Base-by-base conservation (phyloP, 2,888 invertebrate genomes). In the Girardia tigrina region DNA sequence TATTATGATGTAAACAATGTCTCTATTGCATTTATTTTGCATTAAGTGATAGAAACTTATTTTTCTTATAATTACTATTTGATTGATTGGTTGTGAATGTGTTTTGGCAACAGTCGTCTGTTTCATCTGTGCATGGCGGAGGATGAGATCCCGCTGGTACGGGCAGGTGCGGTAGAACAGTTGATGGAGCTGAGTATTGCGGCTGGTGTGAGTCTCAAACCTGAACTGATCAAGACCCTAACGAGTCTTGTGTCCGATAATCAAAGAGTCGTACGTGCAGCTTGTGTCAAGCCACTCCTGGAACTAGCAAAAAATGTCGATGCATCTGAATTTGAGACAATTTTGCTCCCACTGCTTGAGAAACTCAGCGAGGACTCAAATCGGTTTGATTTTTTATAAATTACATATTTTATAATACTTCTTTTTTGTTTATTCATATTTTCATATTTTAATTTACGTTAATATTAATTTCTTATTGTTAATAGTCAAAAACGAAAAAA, bases 101-200 rank as follows among this genome's bases (percentile, higher is more conserved):
- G n/a, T n/a, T n/a, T n/a, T n/a, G n/a, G n/a, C n/a, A 12, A 8
- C 36, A 73, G 73, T 29, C 75, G 75, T 28, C 29, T 75, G 23
- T n/a, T 75, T 4, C 75, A 75, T 28, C 8, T 75, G n/a, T 27
- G 28, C 26, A 29, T 20, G n/a, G 28, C 14, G 28, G 75, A 75
- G 26, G 75, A 75, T 75, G 75, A 75, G 29, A 29, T 75, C 28
- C 75, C 75, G 6, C 23, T 75, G 74, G 69, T 75, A 12, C 12
- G 75, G 16, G 74, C 73, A 20, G 73, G 28, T 8, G 75, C 75
- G 6, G 28, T 75, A 4, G 8, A 75, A 8, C 75, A 75, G 69
- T 26, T 75, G 6, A 28, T 36, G 16, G n/a, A n/a, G 2, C 26
- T 75, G 14, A 23, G 20, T 23, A 26, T 28, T 8, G 8, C 75